These are phyloP conservation scores for Alaudala cheleensis DNA, from an alignment of 2,113 vertebrate species.

Conservation along the genomic window DNA sequence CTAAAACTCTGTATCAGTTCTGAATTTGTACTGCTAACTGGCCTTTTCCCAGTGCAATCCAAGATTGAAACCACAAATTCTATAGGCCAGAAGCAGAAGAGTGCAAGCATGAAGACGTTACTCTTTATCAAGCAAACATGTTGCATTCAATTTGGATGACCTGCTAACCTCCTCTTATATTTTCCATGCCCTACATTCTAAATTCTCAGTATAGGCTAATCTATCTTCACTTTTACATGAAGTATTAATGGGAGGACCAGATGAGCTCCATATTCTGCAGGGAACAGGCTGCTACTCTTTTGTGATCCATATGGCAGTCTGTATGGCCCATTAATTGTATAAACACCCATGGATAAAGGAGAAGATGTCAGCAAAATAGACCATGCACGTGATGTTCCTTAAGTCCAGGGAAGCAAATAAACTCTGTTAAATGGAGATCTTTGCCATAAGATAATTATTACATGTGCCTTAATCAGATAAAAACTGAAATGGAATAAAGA, in stretches of 20 bases:
- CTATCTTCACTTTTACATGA: background rate
- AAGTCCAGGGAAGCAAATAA: constrained; percentile 41
- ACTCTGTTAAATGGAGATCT: constrained; percentile 4
- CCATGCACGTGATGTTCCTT: background rate
- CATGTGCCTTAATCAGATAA: background rate
- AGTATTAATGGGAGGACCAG: background rate
- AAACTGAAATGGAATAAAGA: constrained; percentile 44
- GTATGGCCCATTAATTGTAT: background rate
- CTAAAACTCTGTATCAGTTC: background rate
- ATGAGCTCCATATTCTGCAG: background rate
- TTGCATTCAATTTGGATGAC: background rate
- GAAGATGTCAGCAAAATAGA: constrained; percentile 22
- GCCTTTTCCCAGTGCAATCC: background rate
- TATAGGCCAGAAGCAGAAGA: background rate
- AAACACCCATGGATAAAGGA: background rate
- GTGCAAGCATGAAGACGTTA: background rate
- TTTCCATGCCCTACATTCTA: background rate
- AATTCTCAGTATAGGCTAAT: background rate
- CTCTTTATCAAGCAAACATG: background rate
- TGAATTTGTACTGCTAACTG: background rate
- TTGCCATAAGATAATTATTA: constrained; percentile 47
- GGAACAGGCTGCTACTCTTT: background rate
- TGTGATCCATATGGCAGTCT: background rate
- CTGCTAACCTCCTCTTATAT: background rate
- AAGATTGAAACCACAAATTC: background rate